Evolutionary conservation across 2,797 vertebrate species (phyloP), one percentile per base, ranked within the genome.

Genomic region (Holocentrus rufus): DNA sequence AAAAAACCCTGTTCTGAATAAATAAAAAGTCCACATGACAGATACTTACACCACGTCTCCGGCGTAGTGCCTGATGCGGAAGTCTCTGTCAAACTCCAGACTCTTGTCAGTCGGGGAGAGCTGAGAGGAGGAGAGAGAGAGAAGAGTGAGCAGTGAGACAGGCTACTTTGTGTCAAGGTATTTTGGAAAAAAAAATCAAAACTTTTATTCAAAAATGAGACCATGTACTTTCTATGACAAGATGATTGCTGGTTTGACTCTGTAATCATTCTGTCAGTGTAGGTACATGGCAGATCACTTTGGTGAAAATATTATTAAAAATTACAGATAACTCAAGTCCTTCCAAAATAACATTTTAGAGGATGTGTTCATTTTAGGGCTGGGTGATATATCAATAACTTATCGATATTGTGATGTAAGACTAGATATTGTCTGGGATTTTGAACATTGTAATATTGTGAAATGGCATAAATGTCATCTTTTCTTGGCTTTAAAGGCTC

Each of bases 21-120:
- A 72, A 72, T 72, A 4, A 82, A 85, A 72, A 44, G 42, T 22
- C 5, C 59, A 18, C 9, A 44, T 44, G 42, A 44, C 42, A 20
- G 84, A 79, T 90, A 97, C 97, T 98, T 88, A 99, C 98, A 95
- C 91, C 66, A 99, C 98, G 2, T 97, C 95, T 27, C 98, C 98
- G 0, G 98, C 98, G 0, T 99, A 99, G 90, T 99, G 98, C 18
- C 95, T 94, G 87, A 99, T 95, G 14, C 98, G 96, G 89, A 99
- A 99, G 90, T 99, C 97, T 88, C 97, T 87, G 88, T 99, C 96
- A 34, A 98, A 99, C 88, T 98, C 97, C 92, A 99, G 83, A 61
- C 86, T 96, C 91, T 99, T 99, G 91, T 99, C 98, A 0, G 94
- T 95, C 0, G 96, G 96, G 39, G 95, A 95, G 63, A 98, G 95